Percentiles rank a stretch among this genome's conserved stretches.
Evolutionary conservation across 37 sponge, comb jelly and placozoan species (phyloP).

Genomic region (Sycon ciliatum): DNA sequence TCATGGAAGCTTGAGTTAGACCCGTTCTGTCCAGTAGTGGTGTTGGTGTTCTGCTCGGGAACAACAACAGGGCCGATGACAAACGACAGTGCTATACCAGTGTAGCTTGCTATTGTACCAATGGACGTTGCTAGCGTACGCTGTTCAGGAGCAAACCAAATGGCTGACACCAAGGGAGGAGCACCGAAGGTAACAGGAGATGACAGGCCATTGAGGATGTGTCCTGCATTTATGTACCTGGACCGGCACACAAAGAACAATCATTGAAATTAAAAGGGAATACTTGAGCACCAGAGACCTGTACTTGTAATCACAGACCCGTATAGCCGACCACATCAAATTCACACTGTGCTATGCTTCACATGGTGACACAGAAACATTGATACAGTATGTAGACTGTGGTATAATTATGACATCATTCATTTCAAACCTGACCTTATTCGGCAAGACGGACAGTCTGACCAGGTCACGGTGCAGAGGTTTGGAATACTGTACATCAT

Average conservation of each 20-base stretch:
- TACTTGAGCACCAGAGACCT: neutral
- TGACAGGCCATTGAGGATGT: slow-evolving; percentile 12
- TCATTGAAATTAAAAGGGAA: neutral
- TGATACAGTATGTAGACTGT: too few species aligned
- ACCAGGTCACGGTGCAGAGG: too few species aligned
- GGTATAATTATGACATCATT: too few species aligned
- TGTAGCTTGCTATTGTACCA: neutral
- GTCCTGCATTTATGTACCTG: slow-evolving; percentile 5
- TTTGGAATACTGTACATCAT: too few species aligned
- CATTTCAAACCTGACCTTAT: too few species aligned
- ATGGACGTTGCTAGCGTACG: slow-evolving; percentile 15
- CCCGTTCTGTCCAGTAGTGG: neutral
- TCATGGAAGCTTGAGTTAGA: neutral
- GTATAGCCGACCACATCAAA: neutral
- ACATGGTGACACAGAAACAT: too few species aligned
- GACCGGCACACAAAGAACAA: neutral
- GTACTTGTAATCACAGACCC: neutral
- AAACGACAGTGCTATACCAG: slow-evolving; percentile 10
- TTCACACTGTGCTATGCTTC: neutral
- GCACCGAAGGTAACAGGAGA: slow-evolving; percentile 12
- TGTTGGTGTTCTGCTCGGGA: neutral
- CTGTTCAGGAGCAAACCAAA: slow-evolving; percentile 19
- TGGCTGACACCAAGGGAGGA: slow-evolving; percentile 14
- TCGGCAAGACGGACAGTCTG: too few species aligned
- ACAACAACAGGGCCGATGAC: slow-evolving; percentile 22